Percentiles rank a stretch among this genome's conserved stretches.
These are phyloP conservation scores for Agriotes lineatus DNA, from an alignment of 2,888 invertebrate genomes.

Conservation along the genomic window DNA sequence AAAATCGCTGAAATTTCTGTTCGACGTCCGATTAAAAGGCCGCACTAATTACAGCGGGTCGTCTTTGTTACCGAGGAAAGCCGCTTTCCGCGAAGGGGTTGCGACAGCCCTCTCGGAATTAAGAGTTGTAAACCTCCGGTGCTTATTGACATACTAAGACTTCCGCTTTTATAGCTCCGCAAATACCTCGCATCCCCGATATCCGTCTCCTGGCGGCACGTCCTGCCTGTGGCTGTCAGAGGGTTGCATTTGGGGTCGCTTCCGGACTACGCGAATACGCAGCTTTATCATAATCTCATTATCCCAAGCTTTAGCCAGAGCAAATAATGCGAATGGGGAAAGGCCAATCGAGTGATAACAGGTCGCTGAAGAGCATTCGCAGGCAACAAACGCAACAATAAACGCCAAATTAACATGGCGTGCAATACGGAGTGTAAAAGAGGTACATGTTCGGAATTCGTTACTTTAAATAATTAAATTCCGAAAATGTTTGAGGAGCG, in stretches of 20 bases:
- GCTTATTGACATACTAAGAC: background rate
- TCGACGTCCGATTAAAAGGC: too few species aligned
- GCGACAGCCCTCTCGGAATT: background rate
- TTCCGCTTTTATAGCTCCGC: background rate
- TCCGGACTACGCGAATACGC: conserved; percentile 25
- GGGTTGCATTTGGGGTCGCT: conserved; percentile 25
- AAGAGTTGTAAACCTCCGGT: background rate
- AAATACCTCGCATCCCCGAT: conserved; percentile 5
- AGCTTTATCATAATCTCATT: conserved; percentile 30
- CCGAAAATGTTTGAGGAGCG: conserved; percentile 32
- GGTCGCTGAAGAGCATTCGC: background rate
- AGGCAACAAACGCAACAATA: conserved; percentile 23
- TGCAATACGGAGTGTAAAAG: conserved; percentile 20
- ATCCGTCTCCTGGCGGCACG: conserved; percentile 2
- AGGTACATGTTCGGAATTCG: conserved; percentile 23
- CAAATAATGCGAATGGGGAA: background rate
- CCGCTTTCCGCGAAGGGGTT: too few species aligned
- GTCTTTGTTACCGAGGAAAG: too few species aligned
- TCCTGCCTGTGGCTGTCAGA: background rate
- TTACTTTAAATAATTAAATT: conserved; percentile 35
- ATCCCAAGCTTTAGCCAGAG: background rate
- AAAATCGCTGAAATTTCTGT: too few species aligned
- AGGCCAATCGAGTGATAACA: background rate
- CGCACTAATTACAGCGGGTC: too few species aligned
- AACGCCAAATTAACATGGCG: conserved; percentile 17